Evolutionary conservation across 2,113 vertebrate species (phyloP).

Genomic region (Gavia stellata): DNA sequence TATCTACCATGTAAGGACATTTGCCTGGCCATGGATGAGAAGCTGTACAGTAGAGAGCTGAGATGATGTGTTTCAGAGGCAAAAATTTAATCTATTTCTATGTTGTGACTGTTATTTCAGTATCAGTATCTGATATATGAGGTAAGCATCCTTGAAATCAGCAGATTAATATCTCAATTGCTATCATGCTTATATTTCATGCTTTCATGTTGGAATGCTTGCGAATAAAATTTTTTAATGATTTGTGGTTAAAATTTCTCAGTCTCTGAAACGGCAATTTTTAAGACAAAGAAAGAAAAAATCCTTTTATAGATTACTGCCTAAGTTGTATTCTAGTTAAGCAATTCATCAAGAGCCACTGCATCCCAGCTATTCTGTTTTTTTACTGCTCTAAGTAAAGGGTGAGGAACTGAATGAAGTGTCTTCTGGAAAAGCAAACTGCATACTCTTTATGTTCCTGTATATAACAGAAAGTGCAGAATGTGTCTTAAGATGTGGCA

Average conservation of each 20-base stretch:
- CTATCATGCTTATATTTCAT: not conserved
- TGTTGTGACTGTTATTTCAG: not conserved
- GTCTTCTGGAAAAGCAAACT: not conserved
- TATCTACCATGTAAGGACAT: not conserved
- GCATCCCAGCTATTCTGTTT: not conserved
- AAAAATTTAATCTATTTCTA: not conserved
- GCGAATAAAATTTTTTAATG: not conserved
- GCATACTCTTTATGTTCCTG: not conserved
- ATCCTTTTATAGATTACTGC: not conserved
- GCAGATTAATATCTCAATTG: not conserved
- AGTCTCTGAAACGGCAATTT: not conserved
- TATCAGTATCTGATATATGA: not conserved
- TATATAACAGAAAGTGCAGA: not conserved
- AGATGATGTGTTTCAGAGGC: not conserved
- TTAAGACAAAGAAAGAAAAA: not conserved
- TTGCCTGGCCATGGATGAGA: not conserved
- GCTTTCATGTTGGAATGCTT: not conserved
- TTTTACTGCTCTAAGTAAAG: not conserved
- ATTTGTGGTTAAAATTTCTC: not conserved
- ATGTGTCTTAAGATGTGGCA: not conserved
- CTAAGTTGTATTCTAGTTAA: not conserved
- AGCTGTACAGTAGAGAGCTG: not conserved
- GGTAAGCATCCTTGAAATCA: not conserved
- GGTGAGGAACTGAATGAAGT: not conserved
- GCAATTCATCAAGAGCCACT: not conserved